Evolutionary conservation across 1,140 invertebrate species (phyloP).

Genomic region (Listronotus bonariensis): DNA sequence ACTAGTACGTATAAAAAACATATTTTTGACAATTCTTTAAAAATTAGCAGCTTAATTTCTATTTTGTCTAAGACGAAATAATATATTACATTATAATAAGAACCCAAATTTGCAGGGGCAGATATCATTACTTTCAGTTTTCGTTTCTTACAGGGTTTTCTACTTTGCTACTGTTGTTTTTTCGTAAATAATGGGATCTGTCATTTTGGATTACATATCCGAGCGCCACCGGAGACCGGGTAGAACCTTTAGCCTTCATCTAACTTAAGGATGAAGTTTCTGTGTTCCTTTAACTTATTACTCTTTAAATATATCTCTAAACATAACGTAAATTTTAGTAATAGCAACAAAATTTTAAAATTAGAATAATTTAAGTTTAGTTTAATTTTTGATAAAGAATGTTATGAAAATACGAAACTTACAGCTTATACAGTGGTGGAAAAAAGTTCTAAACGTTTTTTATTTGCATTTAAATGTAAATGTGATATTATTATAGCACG

Average conservation of each 20-base stretch:
- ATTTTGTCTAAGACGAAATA: slow-evolving; percentile 17
- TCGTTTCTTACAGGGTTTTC: slow-evolving; percentile 52
- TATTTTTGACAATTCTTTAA: no score
- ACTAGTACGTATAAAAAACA: no score
- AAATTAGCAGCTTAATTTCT: no score
- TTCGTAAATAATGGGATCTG: slow-evolving; percentile 57
- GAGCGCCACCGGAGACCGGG: slow-evolving; percentile 47
- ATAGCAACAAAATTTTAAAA: no score
- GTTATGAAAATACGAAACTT: no score
- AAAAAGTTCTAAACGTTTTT: no score
- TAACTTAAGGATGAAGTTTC: slow-evolving; percentile 27
- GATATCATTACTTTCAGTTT: slow-evolving; percentile 51
- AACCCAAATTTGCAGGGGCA: slow-evolving; percentile 46
- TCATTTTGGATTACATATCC: slow-evolving; percentile 54
- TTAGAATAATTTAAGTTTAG: no score
- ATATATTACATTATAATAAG: slow-evolving; percentile 47
- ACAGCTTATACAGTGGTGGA: no score
- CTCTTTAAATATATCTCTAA: slow-evolving; percentile 7
- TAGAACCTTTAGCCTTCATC: slow-evolving; percentile 39
- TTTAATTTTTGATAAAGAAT: no score
- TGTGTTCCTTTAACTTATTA: not conserved
- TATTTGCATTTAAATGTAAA: no score
- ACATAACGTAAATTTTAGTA: slow-evolving; percentile 2
- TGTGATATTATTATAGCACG: no score
- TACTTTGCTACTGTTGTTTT: slow-evolving; percentile 55